Evolutionary conservation across 1,140 invertebrate genomes (phyloP).

Genomic region (Phocides pigmalion): DNA sequence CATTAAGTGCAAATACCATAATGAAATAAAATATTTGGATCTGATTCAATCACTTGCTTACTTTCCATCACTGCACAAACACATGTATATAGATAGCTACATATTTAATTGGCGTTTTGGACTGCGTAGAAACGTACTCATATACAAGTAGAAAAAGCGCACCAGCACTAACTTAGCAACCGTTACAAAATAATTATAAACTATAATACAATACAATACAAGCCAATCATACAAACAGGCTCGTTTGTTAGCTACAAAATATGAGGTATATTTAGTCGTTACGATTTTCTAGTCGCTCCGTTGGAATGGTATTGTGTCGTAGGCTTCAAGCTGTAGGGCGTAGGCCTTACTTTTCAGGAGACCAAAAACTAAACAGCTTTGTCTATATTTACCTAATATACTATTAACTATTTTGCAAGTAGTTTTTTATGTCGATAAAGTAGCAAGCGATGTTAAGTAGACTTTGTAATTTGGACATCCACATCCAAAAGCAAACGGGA

Average conservation of each 20-base stretch:
- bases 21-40: too few species aligned
- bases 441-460: too few species aligned
- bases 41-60: not conserved
- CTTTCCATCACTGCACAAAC: constrained; percentile 15
- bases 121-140: constrained; percentile 39
- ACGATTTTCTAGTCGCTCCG: constrained; percentile 20
- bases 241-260: constrained; percentile 64
- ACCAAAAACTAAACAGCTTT: too few species aligned
- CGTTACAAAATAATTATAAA: constrained; percentile 39
- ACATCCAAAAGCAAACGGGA: too few species aligned
- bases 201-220: constrained; percentile 45
- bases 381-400: too few species aligned
- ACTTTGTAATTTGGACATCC: too few species aligned
- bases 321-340: too few species aligned
- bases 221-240: constrained; percentile 58
- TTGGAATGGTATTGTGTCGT: constrained; percentile 28
- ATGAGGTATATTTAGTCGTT: constrained; percentile 70
- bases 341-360: too few species aligned
- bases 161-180: constrained; percentile 40
- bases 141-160: constrained; percentile 40
- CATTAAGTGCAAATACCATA: too few species aligned
- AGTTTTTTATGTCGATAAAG: too few species aligned
- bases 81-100: constrained; percentile 39
- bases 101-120: constrained; percentile 36
- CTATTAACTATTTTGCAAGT: too few species aligned